These are phyloP conservation scores for Aphis gossypii DNA, from an alignment of 1,140 invertebrate genomes.

Conservation along the genomic window DNA sequence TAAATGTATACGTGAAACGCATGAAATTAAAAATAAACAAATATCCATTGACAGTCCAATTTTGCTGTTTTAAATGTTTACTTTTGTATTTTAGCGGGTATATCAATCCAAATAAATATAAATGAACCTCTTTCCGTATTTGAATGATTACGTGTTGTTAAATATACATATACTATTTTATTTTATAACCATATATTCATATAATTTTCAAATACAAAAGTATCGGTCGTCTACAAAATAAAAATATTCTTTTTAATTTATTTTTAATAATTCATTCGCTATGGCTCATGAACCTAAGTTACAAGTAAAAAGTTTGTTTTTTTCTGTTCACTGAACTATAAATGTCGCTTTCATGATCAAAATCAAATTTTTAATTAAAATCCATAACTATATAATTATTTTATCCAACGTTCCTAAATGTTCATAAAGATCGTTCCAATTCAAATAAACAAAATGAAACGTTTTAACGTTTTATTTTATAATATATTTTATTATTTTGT, in stretches of 20 bases:
- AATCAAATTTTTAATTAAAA: background rate
- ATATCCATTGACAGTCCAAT: background rate
- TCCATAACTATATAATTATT: background rate
- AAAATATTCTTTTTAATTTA: background rate
- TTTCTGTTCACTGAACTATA: background rate
- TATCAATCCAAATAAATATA: background rate
- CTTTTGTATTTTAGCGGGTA: background rate
- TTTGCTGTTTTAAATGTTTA: slow-evolving; percentile 6
- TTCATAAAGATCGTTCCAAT: background rate
- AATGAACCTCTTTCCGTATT: background rate
- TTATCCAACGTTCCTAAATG: background rate
- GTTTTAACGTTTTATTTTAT: background rate
- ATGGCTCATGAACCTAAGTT: background rate
- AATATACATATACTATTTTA: background rate
- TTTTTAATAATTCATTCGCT: background rate
- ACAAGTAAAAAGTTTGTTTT: background rate
- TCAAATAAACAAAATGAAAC: background rate
- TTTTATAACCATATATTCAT: background rate
- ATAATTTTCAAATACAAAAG: background rate
- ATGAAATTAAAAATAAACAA: slow-evolving; percentile 35
- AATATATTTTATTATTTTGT: background rate
- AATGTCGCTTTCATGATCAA: background rate
- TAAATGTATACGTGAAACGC: background rate
- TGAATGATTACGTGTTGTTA: background rate
- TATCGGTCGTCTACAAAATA: background rate